phyloP scores from a whole-genome alignment of 2,888 invertebrate species.

The Leptopilina myrica region DNA sequence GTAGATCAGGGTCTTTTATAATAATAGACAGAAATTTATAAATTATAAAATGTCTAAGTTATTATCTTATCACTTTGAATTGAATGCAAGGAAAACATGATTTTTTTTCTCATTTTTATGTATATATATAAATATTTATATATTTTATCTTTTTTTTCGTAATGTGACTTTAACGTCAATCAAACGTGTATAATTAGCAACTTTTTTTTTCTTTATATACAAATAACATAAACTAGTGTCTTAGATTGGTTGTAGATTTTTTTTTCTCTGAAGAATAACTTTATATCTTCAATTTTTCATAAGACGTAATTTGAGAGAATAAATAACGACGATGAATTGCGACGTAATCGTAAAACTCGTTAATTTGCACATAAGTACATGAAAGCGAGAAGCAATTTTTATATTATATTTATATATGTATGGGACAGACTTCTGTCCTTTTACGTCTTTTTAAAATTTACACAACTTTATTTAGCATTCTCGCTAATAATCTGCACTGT shows the following conservation, averaged over 20 bases:
- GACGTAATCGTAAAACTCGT: constrained; percentile 34
- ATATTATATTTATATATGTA: constrained; percentile 42
- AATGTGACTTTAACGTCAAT: constrained; percentile 33
- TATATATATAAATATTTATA: constrained; percentile 17
- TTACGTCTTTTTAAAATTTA: constrained; percentile 30
- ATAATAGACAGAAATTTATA: constrained; percentile 27
- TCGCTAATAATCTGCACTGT: background rate
- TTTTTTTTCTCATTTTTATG: constrained; percentile 36
- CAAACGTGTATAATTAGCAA: constrained; percentile 30
- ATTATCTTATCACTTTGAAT: constrained; percentile 36
- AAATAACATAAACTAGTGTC: constrained; percentile 62
- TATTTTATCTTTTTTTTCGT: constrained; percentile 29
- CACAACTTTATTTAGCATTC: constrained; percentile 11
- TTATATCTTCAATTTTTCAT: constrained; percentile 7
- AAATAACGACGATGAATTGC: constrained; percentile 39
- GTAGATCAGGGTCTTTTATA: constrained; percentile 6
- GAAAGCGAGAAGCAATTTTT: constrained; percentile 63
- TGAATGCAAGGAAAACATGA: constrained; percentile 48
- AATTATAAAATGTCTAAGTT: constrained; percentile 26
- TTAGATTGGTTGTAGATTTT: constrained; percentile 49
- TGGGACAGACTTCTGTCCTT: constrained; percentile 34
- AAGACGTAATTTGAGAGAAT: constrained; percentile 13
- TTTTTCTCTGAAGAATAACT: constrained; percentile 43
- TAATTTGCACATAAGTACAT: constrained; percentile 65
- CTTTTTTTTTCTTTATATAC: constrained; percentile 60